Percentiles rank a stretch among this genome's conserved stretches.
Conservation (phyloP, 2,888 invertebrate species). For the Drosophila seclusa region DNA sequence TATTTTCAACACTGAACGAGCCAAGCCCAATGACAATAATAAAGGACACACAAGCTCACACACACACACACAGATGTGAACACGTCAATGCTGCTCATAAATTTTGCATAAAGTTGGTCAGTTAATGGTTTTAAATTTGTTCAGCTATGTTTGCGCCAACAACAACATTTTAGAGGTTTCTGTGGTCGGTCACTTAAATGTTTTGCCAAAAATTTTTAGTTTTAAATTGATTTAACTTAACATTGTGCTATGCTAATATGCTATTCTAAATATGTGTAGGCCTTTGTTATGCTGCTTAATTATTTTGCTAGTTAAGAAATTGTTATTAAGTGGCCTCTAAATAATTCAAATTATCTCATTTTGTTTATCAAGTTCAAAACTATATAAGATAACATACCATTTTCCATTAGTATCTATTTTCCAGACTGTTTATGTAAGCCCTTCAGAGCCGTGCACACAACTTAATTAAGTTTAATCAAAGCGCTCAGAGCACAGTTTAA, state of each 20-base stretch:
- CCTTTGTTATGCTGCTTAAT: constrained; percentile 2
- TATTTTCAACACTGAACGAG: constrained; percentile 51
- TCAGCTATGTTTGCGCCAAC: constrained; percentile 23
- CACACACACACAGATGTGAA: constrained; percentile 6
- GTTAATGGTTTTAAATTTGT: constrained; percentile 77
- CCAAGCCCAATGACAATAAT: constrained; percentile 39
- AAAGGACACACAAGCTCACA: constrained; percentile 22
- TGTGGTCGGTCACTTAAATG: constrained; percentile 47
- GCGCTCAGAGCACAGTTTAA: constrained; percentile 20
- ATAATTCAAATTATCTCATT: background rate
- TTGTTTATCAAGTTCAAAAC: no score
- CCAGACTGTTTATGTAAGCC: constrained; percentile 2
- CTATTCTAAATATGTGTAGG: background rate
- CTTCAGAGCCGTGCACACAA: constrained; percentile 24
- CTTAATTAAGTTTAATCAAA: constrained; percentile 66
- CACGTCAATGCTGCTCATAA: constrained; percentile 58
- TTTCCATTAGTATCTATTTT: background rate
- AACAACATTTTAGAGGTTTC: constrained; percentile 34
- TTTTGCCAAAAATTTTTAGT: constrained; percentile 35
- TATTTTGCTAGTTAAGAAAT: background rate
- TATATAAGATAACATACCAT: background rate
- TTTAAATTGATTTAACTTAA: constrained; percentile 31
- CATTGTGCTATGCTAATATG: background rate
- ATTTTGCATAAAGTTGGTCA: constrained; percentile 61
- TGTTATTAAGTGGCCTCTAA: background rate